Conservation (phyloP, 2,888 invertebrate genomes). For the Strigamia transsilvanica region DNA sequence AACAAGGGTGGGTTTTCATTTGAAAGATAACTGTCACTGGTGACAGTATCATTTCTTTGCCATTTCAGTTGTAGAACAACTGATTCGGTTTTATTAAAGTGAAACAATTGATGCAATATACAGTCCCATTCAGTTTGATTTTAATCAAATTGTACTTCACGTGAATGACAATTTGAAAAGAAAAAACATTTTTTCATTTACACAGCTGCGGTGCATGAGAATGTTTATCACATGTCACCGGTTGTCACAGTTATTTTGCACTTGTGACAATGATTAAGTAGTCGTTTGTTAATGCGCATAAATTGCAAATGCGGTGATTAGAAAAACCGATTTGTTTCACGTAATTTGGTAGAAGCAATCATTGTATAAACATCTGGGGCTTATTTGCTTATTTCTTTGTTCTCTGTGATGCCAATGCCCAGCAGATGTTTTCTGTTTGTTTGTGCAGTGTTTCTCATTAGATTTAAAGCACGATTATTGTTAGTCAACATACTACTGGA, state of each 20-base stretch:
- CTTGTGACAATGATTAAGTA: neutral
- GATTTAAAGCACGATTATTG: constrained; percentile 26
- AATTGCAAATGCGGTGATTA: neutral
- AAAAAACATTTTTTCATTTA: too few relatives aligned
- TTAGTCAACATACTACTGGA: neutral
- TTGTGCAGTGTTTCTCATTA: neutral
- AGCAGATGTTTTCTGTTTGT: constrained; percentile 35
- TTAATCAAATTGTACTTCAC: too few relatives aligned
- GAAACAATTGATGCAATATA: too few relatives aligned
- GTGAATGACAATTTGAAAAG: too few relatives aligned
- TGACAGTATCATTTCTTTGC: too few relatives aligned
- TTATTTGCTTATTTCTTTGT: neutral
- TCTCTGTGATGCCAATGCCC: neutral
- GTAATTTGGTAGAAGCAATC: neutral
- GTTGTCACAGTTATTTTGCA: neutral
- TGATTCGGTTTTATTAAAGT: too few relatives aligned
- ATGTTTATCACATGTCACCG: neutral
- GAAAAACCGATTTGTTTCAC: neutral
- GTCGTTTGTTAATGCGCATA: neutral
- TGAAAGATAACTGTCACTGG: too few relatives aligned
- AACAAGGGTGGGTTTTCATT: too few relatives aligned
- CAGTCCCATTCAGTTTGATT: too few relatives aligned
- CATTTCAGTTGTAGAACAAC: too few relatives aligned
- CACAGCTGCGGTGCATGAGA: too few relatives aligned
- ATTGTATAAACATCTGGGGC: neutral